phyloP scores from a whole-genome alignment of 2,888 invertebrate genomes.

The Sialis fuliginosa region DNA sequence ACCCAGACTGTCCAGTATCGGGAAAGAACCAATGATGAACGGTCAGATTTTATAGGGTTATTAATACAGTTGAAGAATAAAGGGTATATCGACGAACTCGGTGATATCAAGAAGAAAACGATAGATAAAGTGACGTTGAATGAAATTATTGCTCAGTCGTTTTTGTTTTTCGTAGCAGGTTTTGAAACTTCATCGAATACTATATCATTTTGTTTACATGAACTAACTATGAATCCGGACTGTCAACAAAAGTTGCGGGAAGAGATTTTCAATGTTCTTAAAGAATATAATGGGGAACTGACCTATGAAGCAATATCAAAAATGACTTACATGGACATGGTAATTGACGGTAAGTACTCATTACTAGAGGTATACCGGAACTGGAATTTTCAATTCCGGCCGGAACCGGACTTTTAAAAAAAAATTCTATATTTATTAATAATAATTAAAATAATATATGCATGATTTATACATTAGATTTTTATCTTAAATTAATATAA shows the following conservation, averaged over 20 bases:
- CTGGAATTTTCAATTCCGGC: too few relatives aligned
- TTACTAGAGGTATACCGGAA: too few relatives aligned
- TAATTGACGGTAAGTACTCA: slow-evolving; percentile 1
- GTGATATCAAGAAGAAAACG: neutral
- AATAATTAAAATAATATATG: neutral
- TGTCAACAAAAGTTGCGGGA: slow-evolving; percentile 12
- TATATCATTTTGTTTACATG: slow-evolving; percentile 12
- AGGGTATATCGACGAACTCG: neutral
- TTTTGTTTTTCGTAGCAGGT: slow-evolving; percentile 10
- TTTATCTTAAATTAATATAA: neutral
- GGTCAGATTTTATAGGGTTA: neutral
- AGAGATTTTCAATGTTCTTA: slow-evolving; percentile 13
- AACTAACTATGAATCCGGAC: slow-evolving; percentile 13
- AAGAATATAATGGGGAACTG: slow-evolving; percentile 9
- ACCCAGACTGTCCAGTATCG: neutral
- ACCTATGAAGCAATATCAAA: slow-evolving; percentile 12
- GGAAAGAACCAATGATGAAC: neutral
- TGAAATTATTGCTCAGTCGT: slow-evolving; percentile 8
- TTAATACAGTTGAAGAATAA: neutral
- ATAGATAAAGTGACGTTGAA: neutral
- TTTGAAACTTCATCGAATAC: slow-evolving; percentile 16
- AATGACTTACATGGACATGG: slow-evolving; percentile 15
- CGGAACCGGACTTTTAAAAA: neutral
- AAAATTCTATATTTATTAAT: neutral
- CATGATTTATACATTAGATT: neutral